These are phyloP conservation scores for Halictus ligatus DNA, from an alignment of 2,888 invertebrate species.

Conservation along the genomic window DNA sequence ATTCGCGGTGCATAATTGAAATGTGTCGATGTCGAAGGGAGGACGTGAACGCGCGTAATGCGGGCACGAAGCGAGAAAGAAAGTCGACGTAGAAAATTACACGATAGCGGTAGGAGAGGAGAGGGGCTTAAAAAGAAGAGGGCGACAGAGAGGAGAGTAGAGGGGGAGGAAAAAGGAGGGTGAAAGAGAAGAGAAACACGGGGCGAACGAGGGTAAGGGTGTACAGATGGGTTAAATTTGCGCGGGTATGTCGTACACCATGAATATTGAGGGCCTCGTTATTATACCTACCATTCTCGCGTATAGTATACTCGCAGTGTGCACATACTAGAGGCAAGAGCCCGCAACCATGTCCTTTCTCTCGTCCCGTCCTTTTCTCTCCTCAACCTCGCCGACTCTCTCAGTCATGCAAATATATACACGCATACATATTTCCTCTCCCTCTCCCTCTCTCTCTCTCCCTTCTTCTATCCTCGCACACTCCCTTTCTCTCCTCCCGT, in stretches of 20 bases:
- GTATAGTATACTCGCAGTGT: constrained; percentile 66
- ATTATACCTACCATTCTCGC: constrained; percentile 77
- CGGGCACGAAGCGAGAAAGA: constrained; percentile 22
- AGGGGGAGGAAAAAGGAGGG: constrained; percentile 17
- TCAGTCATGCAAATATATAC: constrained; percentile 53
- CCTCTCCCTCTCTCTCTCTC: constrained; percentile 15
- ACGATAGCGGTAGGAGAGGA: background rate
- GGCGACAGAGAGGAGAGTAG: background rate
- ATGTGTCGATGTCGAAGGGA: constrained; percentile 49
- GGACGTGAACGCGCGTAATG: constrained; percentile 31
- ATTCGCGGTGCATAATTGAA: constrained; percentile 64
- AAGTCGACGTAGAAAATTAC: constrained; percentile 38
- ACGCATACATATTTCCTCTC: constrained; percentile 46
- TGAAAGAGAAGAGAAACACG: constrained; percentile 17
- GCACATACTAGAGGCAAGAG: constrained; percentile 63
- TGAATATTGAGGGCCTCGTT: constrained; percentile 83
- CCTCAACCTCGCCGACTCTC: constrained; percentile 16
- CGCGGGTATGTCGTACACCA: constrained; percentile 79
- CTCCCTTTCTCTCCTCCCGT: constrained; percentile 38
- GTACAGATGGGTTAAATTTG: constrained; percentile 80
- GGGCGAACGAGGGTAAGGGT: constrained; percentile 57
- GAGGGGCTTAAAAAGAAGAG: background rate
- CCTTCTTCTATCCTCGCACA: background rate
- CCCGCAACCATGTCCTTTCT: constrained; percentile 55
- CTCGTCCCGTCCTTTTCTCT: constrained; percentile 36